Percentiles rank a stretch among this genome's conserved stretches.
These are phyloP conservation scores for Chiroxiphia lanceolata DNA, from an alignment of 2,797 vertebrate species.

Conservation along the genomic window DNA sequence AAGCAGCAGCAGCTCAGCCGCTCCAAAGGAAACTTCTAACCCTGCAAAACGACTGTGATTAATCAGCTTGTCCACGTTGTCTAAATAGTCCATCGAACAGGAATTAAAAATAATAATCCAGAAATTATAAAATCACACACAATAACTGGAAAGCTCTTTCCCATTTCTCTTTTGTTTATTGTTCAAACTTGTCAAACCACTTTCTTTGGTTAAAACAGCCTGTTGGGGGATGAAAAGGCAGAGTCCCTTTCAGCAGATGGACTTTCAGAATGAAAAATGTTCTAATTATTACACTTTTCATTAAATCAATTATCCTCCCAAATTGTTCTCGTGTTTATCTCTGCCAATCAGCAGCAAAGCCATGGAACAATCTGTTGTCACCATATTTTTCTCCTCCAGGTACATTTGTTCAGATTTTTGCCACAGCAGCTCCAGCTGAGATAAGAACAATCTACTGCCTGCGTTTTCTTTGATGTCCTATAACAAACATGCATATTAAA, in stretches of 20 bases:
- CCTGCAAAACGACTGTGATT: background rate
- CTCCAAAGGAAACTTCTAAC: background rate
- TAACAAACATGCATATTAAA: background rate
- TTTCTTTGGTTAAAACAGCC: background rate
- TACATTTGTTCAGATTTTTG: background rate
- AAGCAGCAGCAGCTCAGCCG: background rate
- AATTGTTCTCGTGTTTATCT: background rate
- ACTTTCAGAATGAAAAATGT: background rate
- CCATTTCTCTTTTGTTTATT: conserved; percentile 7
- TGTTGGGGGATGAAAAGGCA: background rate
- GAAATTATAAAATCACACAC: background rate
- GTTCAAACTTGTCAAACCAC: background rate
- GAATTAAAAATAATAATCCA: conserved; percentile 17
- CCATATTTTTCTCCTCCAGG: background rate
- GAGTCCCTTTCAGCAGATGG: background rate
- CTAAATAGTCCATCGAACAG: background rate
- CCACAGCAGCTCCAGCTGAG: conserved; percentile 21
- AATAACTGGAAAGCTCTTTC: background rate
- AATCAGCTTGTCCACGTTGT: conserved; percentile 7
- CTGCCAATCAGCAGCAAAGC: background rate
- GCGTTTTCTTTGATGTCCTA: background rate
- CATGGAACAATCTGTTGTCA: background rate
- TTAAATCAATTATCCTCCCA: background rate
- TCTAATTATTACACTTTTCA: background rate
- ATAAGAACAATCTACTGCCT: background rate